Evolutionary conservation across 2,888 invertebrate species (phyloP).

Genomic region (Protodeltote pygarga): DNA sequence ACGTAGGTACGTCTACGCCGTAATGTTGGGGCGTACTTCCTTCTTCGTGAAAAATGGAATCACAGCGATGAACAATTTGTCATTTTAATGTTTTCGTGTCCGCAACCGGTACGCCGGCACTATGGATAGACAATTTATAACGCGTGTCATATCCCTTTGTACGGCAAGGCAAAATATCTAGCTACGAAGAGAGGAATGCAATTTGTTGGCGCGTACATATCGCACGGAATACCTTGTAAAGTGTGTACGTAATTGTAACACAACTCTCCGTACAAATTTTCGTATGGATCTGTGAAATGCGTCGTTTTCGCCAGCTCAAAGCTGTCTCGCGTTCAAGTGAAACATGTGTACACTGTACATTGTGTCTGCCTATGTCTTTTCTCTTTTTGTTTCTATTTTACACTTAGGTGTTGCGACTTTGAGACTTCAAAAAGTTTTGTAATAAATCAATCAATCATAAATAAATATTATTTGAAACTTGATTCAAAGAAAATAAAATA

Average conservation of each 20-base stretch:
- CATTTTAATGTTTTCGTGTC: slow-evolving; percentile 79
- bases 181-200: slow-evolving; percentile 63
- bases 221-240: slow-evolving; percentile 52
- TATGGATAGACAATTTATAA: slow-evolving; percentile 75
- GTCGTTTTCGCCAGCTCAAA: slow-evolving; percentile 2
- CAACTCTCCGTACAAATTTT: slow-evolving; percentile 15
- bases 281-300: slow-evolving; percentile 12
- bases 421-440: too few relatives aligned
- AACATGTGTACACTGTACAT: slow-evolving; percentile 2
- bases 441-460: too few relatives aligned
- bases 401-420: too few relatives aligned
- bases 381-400: too few relatives aligned
- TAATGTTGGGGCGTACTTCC: slow-evolving; percentile 60
- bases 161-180: slow-evolving; percentile 60
- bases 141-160: slow-evolving; percentile 67
- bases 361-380: too few relatives aligned
- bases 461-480: too few relatives aligned
- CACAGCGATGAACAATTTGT: slow-evolving; percentile 75
- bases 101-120: slow-evolving; percentile 59
- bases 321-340: neutral
- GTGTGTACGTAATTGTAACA: slow-evolving; percentile 50
- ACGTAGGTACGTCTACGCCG: slow-evolving; percentile 53
- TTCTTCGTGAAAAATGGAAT: slow-evolving; percentile 77
- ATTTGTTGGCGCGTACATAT: slow-evolving; percentile 62
- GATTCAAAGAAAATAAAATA: too few relatives aligned